Conservation (phyloP, 1,140 invertebrate genomes). For the Venturia canescens region DNA sequence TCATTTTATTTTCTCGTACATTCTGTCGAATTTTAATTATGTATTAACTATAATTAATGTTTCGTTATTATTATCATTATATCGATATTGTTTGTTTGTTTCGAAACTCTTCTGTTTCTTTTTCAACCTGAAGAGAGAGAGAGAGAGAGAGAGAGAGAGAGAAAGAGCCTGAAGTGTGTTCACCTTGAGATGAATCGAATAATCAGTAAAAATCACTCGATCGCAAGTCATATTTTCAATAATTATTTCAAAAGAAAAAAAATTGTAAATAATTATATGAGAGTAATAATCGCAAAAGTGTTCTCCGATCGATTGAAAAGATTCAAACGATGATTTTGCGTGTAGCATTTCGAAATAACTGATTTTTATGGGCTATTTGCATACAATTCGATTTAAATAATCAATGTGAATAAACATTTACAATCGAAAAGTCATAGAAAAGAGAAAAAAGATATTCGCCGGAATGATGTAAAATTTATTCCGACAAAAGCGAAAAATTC, state of each 20-base stretch:
- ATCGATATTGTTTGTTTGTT: too few relatives aligned
- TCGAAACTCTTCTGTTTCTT: too few relatives aligned
- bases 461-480: background rate
- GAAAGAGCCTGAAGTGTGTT: background rate
- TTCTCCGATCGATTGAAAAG: background rate
- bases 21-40: too few relatives aligned
- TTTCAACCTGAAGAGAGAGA: too few relatives aligned
- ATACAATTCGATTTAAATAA: background rate
- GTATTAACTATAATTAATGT: too few relatives aligned
- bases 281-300: background rate
- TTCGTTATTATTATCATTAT: too few relatives aligned
- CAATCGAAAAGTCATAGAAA: background rate
- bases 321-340: background rate
- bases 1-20: too few relatives aligned
- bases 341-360: background rate
- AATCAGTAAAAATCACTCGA: constrained; percentile 1
- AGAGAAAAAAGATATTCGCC: background rate
- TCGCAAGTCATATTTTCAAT: background rate
- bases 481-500: background rate
- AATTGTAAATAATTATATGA: constrained; percentile 5
- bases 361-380: too few relatives aligned
- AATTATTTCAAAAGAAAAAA: background rate
- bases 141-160: too few relatives aligned
- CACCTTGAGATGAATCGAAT: constrained; percentile 10
- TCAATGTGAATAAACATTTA: background rate